Evolutionary conservation across 1,140 invertebrate genomes (phyloP).

Genomic region (Sycobia sp.): DNA sequence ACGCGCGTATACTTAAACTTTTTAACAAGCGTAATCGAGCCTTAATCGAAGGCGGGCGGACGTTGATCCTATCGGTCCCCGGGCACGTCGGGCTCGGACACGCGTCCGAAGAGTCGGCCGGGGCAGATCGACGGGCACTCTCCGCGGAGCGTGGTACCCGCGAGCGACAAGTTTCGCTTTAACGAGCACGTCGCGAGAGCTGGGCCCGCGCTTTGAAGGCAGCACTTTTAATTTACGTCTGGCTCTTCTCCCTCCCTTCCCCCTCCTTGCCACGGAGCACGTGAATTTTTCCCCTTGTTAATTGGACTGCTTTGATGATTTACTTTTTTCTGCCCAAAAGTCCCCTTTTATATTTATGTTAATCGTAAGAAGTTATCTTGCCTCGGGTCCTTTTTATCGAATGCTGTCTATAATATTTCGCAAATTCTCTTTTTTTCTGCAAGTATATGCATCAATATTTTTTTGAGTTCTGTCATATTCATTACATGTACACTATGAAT

Average conservation of each 20-base stretch:
- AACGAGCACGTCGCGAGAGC: slow-evolving; percentile 9
- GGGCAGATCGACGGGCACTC: neutral
- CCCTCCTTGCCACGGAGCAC: neutral
- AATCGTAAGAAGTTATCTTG: too few relatives aligned
- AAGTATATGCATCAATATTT: too few relatives aligned
- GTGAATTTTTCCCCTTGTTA: neutral
- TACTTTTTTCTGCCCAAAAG: too few relatives aligned
- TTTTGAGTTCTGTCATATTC: too few relatives aligned
- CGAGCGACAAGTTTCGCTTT: slow-evolving; percentile 15
- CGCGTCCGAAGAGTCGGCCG: too few relatives aligned
- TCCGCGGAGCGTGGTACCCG: neutral
- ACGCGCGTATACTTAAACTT: neutral
- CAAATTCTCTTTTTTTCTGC: too few relatives aligned
- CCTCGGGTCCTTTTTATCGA: too few relatives aligned
- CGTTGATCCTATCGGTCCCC: slow-evolving; percentile 12
- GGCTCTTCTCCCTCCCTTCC: neutral
- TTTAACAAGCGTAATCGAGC: slow-evolving; percentile 19
- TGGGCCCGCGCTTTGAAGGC: too few relatives aligned
- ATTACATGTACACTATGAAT: too few relatives aligned
- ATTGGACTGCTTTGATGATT: slow-evolving; percentile 2
- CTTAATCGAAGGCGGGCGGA: slow-evolving; percentile 3
- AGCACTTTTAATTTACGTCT: slow-evolving; percentile 23
- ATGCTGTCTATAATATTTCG: too few relatives aligned
- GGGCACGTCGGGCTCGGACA: too few relatives aligned
- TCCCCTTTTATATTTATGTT: too few relatives aligned